Percentiles rank a stretch among this genome's conserved stretches.
These are phyloP conservation scores for Cylloceria caligata DNA, from an alignment of 2,888 invertebrate species.

Conservation along the genomic window DNA sequence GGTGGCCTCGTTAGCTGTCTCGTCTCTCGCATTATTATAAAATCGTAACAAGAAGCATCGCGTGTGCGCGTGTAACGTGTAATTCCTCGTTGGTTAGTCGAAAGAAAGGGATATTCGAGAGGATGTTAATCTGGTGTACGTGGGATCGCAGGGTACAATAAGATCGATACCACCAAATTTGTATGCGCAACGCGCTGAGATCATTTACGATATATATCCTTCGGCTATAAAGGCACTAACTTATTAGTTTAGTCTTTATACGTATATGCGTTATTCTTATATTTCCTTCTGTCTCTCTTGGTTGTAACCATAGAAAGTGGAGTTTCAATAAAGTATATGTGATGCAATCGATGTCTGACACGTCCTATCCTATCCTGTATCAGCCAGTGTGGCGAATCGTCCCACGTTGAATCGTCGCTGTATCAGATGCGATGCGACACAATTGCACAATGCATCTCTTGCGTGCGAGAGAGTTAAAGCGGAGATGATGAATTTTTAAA, in stretches of 20 bases:
- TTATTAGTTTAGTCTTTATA: constrained; percentile 35
- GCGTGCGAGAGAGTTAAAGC: constrained; percentile 47
- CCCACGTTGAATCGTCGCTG: constrained; percentile 79
- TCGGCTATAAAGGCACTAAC: neutral
- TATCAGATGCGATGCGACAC: constrained; percentile 75
- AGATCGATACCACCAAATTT: constrained; percentile 34
- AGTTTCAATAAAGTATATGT: constrained; percentile 65
- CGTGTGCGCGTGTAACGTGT: neutral
- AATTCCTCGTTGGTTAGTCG: constrained; percentile 21
- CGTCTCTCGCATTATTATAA: constrained; percentile 6
- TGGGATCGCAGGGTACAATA: neutral
- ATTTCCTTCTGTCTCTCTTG: constrained; percentile 26
- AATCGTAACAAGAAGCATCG: constrained; percentile 12
- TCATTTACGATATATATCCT: neutral
- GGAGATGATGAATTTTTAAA: constrained; percentile 19
- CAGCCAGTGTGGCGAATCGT: constrained; percentile 68
- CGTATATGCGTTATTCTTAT: constrained; percentile 28
- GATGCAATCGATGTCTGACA: constrained; percentile 57
- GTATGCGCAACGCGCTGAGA: constrained; percentile 20
- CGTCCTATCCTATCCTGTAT: constrained; percentile 46
- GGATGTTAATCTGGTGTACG: neutral
- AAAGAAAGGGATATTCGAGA: constrained; percentile 29
- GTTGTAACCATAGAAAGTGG: constrained; percentile 61
- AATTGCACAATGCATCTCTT: constrained; percentile 78
- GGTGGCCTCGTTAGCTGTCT: constrained; percentile 45